Conservation (phyloP, 2,888 invertebrate species). For the Abscondita cerata region DNA sequence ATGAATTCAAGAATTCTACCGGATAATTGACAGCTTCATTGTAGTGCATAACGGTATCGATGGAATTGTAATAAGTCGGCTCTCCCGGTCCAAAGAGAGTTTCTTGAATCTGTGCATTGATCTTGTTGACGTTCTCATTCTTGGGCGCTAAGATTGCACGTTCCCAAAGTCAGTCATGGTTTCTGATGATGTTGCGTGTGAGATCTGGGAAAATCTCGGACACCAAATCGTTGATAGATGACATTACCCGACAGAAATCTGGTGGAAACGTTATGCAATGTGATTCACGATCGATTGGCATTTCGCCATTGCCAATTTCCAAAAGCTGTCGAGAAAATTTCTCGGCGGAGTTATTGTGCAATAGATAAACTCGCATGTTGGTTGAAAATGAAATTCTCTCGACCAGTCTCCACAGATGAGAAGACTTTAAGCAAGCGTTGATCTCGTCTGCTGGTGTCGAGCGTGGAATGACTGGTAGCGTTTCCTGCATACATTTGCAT, state of each 20-base stretch:
- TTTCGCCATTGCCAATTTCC: slow-evolving; percentile 44
- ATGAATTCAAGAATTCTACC: too few species aligned
- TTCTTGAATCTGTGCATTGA: slow-evolving; percentile 31
- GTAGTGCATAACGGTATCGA: slow-evolving; percentile 33
- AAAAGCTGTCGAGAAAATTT: too few species aligned
- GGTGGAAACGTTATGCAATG: slow-evolving; percentile 44
- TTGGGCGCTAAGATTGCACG: slow-evolving; percentile 49
- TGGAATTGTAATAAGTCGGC: slow-evolving; percentile 35
- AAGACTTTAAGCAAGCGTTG: too few species aligned
- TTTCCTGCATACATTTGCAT: too few species aligned
- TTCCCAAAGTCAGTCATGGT: slow-evolving; percentile 41
- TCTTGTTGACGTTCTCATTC: slow-evolving; percentile 43
- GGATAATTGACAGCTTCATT: too few species aligned
- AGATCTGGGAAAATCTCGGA: slow-evolving; percentile 49
- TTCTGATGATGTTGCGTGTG: slow-evolving; percentile 40
- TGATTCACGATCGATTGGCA: slow-evolving; percentile 41
- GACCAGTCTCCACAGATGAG: too few species aligned
- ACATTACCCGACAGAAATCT: slow-evolving; percentile 43
- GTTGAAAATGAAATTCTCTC: too few species aligned
- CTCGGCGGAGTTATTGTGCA: too few species aligned
- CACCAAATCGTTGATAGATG: slow-evolving; percentile 46
- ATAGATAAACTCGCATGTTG: too few species aligned
- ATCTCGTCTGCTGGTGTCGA: too few species aligned
- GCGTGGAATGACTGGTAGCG: too few species aligned
- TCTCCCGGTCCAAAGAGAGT: slow-evolving; percentile 32